Percentiles rank a stretch among this genome's conserved stretches.
These are phyloP conservation scores for Pungitius pungitius DNA, from an alignment of 2,113 vertebrate species.

Conservation along the genomic window DNA sequence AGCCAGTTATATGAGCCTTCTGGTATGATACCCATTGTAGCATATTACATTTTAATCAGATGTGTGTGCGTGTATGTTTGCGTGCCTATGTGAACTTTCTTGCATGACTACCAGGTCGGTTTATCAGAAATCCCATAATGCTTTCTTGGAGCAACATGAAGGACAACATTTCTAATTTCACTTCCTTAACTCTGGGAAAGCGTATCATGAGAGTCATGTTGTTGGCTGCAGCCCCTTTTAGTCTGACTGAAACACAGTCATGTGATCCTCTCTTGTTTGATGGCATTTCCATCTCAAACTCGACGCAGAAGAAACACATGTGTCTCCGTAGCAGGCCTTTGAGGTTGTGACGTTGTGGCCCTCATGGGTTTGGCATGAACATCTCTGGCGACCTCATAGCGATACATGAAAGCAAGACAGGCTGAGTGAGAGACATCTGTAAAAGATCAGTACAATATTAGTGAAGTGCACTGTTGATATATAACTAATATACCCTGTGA, in stretches of 20 bases:
- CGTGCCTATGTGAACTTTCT: not conserved
- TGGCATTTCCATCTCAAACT: slow-evolving; percentile 42
- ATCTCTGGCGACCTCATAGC: not conserved
- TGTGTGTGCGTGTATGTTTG: not conserved
- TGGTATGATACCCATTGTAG: not conserved
- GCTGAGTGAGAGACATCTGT: slow-evolving; percentile 27
- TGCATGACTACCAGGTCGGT: not conserved
- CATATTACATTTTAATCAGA: slow-evolving; percentile 19
- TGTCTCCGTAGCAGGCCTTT: slow-evolving; percentile 30
- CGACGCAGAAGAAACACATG: slow-evolving; percentile 37
- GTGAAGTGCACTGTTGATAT: not conserved
- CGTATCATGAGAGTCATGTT: slow-evolving; percentile 15
- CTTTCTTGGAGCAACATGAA: slow-evolving; percentile 29
- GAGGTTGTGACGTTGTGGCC: slow-evolving; percentile 28
- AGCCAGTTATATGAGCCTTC: not conserved
- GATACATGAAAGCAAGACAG: slow-evolving; percentile 21
- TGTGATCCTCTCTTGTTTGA: slow-evolving; percentile 35
- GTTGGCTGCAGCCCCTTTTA: not conserved
- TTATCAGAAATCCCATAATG: slow-evolving; percentile 9
- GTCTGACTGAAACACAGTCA: slow-evolving; percentile 15
- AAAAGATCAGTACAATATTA: slow-evolving; percentile 23
- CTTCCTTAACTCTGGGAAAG: slow-evolving; percentile 2
- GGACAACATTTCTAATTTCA: not conserved
- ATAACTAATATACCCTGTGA: not conserved
- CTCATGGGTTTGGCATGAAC: slow-evolving; percentile 42